Conservation (phyloP, 2,797 vertebrate species). For the Phalanger gymnotis region DNA sequence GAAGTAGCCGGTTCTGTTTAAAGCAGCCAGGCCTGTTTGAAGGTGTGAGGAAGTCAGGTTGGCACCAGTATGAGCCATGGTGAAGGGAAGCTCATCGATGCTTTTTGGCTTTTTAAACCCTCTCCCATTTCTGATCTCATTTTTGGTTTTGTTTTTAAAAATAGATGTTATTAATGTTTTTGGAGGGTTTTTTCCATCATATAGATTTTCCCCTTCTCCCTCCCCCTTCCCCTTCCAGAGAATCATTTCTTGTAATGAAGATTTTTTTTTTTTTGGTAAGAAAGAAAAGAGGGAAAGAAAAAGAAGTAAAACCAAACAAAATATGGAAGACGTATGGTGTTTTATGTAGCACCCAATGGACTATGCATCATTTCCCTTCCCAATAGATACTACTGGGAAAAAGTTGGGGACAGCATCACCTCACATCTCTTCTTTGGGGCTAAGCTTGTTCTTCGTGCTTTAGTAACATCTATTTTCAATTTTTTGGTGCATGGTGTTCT, state of each 20-base stretch:
- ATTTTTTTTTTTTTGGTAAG: background rate
- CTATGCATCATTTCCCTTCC: background rate
- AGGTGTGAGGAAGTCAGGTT: background rate
- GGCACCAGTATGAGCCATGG: background rate
- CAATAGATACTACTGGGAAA: background rate
- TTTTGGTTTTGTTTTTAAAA: background rate
- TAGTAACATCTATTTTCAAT: background rate
- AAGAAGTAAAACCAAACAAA: background rate
- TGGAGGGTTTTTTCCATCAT: background rate
- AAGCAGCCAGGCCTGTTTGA: too few species aligned
- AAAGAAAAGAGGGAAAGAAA: background rate
- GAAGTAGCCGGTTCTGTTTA: background rate
- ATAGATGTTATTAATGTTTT: background rate
- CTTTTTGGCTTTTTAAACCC: background rate
- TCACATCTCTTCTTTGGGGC: background rate
- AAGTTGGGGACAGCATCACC: background rate
- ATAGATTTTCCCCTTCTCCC: background rate
- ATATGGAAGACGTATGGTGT: background rate
- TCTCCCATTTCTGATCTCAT: background rate
- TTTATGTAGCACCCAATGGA: background rate
- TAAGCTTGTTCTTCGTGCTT: background rate
- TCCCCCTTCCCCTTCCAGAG: background rate
- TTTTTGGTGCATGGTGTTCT: background rate
- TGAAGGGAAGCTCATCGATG: background rate
- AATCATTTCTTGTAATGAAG: background rate